Evolutionary conservation across 1,140 invertebrate species (phyloP).

Genomic region (Contarinia nasturtii): DNA sequence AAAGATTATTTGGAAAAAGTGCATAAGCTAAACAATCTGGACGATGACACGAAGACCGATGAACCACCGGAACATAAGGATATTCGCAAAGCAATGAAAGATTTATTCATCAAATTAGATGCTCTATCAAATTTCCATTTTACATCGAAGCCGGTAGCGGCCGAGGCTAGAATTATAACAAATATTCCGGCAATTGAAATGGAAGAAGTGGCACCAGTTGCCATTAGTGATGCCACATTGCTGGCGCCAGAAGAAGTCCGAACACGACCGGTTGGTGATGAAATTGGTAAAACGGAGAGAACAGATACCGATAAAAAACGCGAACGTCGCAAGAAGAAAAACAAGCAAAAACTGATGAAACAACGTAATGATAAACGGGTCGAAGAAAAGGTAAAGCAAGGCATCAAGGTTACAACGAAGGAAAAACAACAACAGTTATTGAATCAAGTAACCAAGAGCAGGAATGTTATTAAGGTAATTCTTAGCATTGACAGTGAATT

Average conservation of each 20-base stretch:
- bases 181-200: conserved; percentile 82
- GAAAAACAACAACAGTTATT: conserved; percentile 30
- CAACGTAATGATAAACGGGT: conserved; percentile 32
- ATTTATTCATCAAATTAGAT: conserved; percentile 75
- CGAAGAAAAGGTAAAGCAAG: conserved; percentile 23
- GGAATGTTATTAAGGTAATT: conserved; percentile 37
- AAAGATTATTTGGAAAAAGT: conserved; percentile 74
- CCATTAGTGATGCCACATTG: conserved; percentile 62
- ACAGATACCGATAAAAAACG: conserved; percentile 76
- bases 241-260: conserved; percentile 90
- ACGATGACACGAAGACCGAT: conserved; percentile 28
- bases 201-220: conserved; percentile 89
- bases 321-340: conserved; percentile 73
- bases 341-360: conserved; percentile 37
- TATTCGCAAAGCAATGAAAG: conserved; percentile 55
- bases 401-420: conserved; percentile 33
- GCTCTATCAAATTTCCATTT: conserved; percentile 87
- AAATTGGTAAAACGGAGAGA: conserved; percentile 63
- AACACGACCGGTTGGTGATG: conserved; percentile 52
- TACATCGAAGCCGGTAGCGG: conserved; percentile 65
- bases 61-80: conserved; percentile 54
- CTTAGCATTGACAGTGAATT: not conserved
- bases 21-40: conserved; percentile 38
- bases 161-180: conserved; percentile 78
- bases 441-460: conserved; percentile 38